These are phyloP conservation scores for Anguilla pacifica DNA, from an alignment of 2,797 vertebrate species.

Conservation along the genomic window DNA sequence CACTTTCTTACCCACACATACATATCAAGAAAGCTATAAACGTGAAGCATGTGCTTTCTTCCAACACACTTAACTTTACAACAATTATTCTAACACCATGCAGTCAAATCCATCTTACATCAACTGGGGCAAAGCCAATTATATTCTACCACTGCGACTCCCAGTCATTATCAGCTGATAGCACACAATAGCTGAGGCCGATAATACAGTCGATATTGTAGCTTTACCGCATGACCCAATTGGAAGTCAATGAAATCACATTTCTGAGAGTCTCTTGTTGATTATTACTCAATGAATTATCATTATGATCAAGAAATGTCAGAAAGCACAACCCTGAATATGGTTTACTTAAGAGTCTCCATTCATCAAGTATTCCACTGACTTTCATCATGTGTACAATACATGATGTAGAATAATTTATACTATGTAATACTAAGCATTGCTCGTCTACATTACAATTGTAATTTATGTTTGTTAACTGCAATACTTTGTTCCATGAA, in stretches of 20 bases:
- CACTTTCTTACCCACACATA: neutral
- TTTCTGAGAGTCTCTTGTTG: neutral
- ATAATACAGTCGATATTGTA: too few relatives aligned
- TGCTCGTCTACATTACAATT: conserved; percentile 40
- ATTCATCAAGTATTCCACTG: neutral
- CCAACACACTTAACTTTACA: neutral
- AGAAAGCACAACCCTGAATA: neutral
- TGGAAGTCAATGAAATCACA: neutral
- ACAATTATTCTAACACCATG: neutral
- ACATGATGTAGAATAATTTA: conserved; percentile 29
- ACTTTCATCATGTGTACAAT: conserved; percentile 20
- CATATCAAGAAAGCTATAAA: neutral
- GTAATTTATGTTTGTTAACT: conserved; percentile 50
- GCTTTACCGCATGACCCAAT: neutral
- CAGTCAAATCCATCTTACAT: neutral
- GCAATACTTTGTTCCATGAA: conserved; percentile 32
- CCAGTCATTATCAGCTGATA: too few relatives aligned
- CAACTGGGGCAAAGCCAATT: too few relatives aligned
- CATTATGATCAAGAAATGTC: neutral
- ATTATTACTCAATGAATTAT: neutral
- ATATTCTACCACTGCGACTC: too few relatives aligned
- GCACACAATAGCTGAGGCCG: too few relatives aligned
- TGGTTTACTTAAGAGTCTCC: neutral
- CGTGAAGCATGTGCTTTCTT: neutral
- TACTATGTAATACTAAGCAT: conserved; percentile 34